Base-by-base conservation (phyloP, 2,797 vertebrate genomes). In the Siniperca obscura region DNA sequence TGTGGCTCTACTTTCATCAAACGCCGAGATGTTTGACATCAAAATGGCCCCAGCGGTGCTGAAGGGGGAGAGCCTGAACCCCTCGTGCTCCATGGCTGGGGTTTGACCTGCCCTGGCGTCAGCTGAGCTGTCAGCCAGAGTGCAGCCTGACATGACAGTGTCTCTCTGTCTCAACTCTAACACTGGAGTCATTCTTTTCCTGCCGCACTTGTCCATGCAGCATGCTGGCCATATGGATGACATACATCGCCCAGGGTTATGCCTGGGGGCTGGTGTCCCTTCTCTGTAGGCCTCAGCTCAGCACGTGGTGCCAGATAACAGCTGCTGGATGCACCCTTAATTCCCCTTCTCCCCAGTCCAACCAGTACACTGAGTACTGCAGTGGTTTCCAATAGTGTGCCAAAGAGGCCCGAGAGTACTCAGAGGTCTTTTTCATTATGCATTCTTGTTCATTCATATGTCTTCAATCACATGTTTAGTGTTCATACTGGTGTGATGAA, bases 191-290 rank as follows among this genome's bases (percentile, higher is more conserved):
- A 88, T 89, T 91, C 81, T 87, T 68, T 79, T 64, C 53, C 70
- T 30, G 62, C 40, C 5, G 48, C 50, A 27, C 71, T 44, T 25
- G 62, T 82, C 82, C 86, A 87, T 34, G 87, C 82, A 88, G 91
- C 88, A 65, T 85, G 70, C 77, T 57, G 5, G 75, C 72, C 89
- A 90, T 90, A 86, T 89, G 92, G 89, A 78, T 83, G 87, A 79
- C 74, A 89, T 89, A 72, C 78, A 89, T 79, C 44, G 92, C 94
- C 91, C 40, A 73, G 83, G 90, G 91, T 92, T 80, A 86, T 5
- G 93, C 91, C 89, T 73, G 73, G 36, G 80, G 87, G 84, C 69
- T 74, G 73, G 66, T 50, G 62, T 84, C 78, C 73, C 72, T 62
- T 19, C 80, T 87, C 75, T 74, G 81, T 59, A 61, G 80, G 84